phyloP scores from a whole-genome alignment of 2,888 invertebrate species.

The Synanthedon formicaeformis region DNA sequence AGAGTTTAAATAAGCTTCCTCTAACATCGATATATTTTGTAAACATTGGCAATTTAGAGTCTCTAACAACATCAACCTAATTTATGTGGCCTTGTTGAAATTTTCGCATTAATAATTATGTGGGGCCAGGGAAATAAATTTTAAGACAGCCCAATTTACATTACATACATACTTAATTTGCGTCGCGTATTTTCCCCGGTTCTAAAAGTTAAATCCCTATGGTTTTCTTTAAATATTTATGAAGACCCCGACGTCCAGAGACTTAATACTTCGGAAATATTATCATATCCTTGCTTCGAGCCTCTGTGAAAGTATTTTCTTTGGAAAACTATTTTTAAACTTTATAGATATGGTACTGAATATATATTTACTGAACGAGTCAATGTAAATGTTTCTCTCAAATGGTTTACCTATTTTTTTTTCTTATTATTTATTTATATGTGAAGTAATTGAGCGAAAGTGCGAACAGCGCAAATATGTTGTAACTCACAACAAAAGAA shows the following conservation, averaged over 20 bases:
- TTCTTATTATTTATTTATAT: not conserved
- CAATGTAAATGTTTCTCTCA: too few relatives aligned
- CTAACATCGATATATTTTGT: not conserved
- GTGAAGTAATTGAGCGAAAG: conserved; percentile 3
- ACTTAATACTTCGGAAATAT: conserved; percentile 48
- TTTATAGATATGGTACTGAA: not conserved
- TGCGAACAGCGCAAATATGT: conserved; percentile 3
- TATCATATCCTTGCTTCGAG: conserved; percentile 32
- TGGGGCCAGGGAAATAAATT: conserved; percentile 6
- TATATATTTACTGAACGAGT: too few relatives aligned
- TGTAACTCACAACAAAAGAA: conserved; percentile 22
- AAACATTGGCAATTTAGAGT: not conserved
- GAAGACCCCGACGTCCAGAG: conserved; percentile 39
- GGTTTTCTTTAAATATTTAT: conserved; percentile 58
- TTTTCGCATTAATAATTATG: conserved; percentile 1
- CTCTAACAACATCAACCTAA: not conserved
- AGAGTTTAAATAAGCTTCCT: not conserved
- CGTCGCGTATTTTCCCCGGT: conserved; percentile 26
- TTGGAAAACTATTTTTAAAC: conserved; percentile 10
- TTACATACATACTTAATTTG: conserved; percentile 33
- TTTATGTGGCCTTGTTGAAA: not conserved
- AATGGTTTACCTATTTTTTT: too few relatives aligned
- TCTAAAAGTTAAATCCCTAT: conserved; percentile 43
- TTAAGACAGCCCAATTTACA: conserved; percentile 18
- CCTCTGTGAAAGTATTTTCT: conserved; percentile 20